Evolutionary conservation across 35 echinoderm and acorn worm species (phyloP).

Genomic region (Lytechinus variegatus): DNA sequence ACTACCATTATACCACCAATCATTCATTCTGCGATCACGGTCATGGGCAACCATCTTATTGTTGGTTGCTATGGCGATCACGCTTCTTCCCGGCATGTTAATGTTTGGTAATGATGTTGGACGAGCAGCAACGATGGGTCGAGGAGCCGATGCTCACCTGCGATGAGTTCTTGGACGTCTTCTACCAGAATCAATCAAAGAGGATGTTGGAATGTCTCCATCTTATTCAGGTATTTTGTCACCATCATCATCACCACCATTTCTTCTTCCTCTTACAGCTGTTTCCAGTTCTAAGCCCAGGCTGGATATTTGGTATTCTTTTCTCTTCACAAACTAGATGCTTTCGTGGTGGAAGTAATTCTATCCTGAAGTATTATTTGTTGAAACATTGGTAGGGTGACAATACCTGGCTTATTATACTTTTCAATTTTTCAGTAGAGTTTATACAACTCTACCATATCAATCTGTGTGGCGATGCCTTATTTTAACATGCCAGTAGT

Average conservation of each 20-base stretch:
- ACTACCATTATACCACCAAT: neutral
- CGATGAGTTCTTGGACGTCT: constrained; percentile 31
- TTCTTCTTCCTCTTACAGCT: neutral
- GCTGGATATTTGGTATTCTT: neutral
- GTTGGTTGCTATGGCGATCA: neutral
- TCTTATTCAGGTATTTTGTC: constrained; percentile 25
- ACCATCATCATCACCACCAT: neutral
- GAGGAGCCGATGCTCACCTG: constrained; percentile 24
- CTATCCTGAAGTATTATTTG: too few relatives aligned
- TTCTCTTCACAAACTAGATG: neutral
- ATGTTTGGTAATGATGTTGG: neutral
- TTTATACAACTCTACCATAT: too few relatives aligned
- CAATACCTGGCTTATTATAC: too few relatives aligned
- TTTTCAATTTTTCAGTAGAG: too few relatives aligned
- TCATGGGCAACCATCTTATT: neutral
- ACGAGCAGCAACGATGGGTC: constrained; percentile 24
- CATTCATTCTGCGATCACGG: neutral
- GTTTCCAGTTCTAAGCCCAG: neutral
- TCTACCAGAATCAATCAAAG: neutral
- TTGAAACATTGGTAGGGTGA: too few relatives aligned
- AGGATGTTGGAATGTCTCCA: constrained; percentile 32
- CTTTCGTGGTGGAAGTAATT: neutral
- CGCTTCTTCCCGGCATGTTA: neutral
- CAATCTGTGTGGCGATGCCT: too few relatives aligned
- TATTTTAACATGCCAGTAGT: too few relatives aligned